These are phyloP conservation scores for Xiphophorus maculatus DNA, from an alignment of 2,113 vertebrate genomes.

Conservation along the genomic window DNA sequence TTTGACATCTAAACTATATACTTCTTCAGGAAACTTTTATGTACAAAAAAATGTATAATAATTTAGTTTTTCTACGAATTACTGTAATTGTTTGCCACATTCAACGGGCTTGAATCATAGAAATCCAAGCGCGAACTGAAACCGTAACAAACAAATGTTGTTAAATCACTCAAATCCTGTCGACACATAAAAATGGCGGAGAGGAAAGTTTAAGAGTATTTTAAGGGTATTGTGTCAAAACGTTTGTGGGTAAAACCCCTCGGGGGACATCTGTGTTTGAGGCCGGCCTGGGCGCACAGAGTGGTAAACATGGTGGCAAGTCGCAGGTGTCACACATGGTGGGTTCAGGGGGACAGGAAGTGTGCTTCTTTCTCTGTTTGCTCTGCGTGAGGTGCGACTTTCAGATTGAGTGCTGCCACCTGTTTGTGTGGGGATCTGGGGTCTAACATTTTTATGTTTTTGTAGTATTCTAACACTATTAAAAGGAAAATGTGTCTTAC, in stretches of 20 bases:
- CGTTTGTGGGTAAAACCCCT: constrained; percentile 39
- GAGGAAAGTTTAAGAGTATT: background rate
- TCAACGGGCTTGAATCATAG: background rate
- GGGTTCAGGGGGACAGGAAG: background rate
- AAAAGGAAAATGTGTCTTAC: too few species aligned
- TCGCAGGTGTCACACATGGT: background rate
- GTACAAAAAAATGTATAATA: too few species aligned
- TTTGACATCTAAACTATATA: too few species aligned
- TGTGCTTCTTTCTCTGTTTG: background rate
- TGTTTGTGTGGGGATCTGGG: background rate
- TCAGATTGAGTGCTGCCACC: constrained; percentile 39
- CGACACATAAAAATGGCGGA: background rate
- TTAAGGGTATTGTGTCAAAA: constrained; percentile 1
- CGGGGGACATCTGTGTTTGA: constrained; percentile 26
- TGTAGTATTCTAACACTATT: background rate
- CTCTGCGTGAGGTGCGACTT: background rate
- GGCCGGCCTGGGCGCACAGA: constrained; percentile 3
- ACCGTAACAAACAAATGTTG: background rate
- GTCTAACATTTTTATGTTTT: background rate
- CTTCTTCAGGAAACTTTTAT: too few species aligned
- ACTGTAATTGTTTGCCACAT: background rate
- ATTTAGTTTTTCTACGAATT: too few species aligned
- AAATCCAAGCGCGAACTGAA: background rate
- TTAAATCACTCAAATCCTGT: background rate
- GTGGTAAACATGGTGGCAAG: background rate